phyloP scores from a whole-genome alignment of 2,113 vertebrate genomes.

The Stegostoma tigrinum region DNA sequence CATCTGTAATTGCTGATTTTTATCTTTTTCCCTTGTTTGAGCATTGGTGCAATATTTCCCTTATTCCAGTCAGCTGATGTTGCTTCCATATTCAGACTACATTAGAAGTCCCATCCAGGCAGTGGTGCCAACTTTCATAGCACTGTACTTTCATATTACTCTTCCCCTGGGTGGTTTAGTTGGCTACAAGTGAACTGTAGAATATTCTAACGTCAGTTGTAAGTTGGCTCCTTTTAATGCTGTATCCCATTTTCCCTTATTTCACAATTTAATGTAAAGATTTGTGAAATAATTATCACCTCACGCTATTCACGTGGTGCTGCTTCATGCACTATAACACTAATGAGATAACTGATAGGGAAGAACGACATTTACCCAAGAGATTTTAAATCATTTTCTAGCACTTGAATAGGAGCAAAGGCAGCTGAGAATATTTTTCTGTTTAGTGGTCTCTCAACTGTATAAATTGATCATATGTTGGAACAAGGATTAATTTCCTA shows the following conservation, averaged over 20 bases:
- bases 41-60: neutral
- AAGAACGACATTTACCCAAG: neutral
- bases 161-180: neutral
- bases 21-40: neutral
- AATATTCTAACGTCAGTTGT: neutral
- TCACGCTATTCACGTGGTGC: neutral
- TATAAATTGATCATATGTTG: slow-evolving; percentile 1
- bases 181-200: neutral
- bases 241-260: neutral
- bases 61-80: neutral
- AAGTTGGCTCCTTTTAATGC: neutral
- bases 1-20: neutral
- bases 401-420: neutral
- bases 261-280: neutral
- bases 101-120: neutral
- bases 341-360: neutral
- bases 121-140: neutral
- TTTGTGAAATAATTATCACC: neutral
- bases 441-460: neutral
- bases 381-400: neutral
- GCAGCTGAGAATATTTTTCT: neutral
- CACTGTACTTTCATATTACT: neutral
- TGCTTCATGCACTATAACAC: neutral
- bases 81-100: neutral
- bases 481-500: neutral